Percentiles rank a stretch among this genome's conserved stretches.
Conservation (phyloP, 2,888 invertebrate species). For the Dendrolimus houi region DNA sequence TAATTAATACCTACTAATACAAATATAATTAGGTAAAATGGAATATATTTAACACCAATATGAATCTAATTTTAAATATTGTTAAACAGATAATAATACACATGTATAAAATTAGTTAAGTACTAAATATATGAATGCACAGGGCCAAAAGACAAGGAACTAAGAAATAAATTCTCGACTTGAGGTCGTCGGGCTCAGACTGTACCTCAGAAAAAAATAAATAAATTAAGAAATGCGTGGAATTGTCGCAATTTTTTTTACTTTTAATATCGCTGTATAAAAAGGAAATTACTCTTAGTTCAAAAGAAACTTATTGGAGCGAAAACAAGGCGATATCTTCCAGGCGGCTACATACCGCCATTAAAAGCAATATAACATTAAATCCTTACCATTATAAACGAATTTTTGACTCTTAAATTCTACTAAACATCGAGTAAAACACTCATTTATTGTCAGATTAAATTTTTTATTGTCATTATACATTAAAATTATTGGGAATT, state of each 20-base stretch:
- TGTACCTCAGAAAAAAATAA: background rate
- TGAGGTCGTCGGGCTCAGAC: background rate
- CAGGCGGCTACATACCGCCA: constrained; percentile 17
- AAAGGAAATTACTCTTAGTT: constrained; percentile 1
- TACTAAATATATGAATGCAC: too few relatives aligned
- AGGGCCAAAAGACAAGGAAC: too few relatives aligned
- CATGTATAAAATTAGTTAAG: too few relatives aligned
- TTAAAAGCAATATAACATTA: constrained; percentile 18
- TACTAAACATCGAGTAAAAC: constrained; percentile 50
- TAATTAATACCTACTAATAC: too few relatives aligned
- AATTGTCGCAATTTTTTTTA: background rate
- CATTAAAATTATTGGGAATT: constrained; percentile 46
- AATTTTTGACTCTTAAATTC: constrained; percentile 24
- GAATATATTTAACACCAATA: too few relatives aligned
- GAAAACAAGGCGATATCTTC: constrained; percentile 21
- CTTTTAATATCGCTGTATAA: constrained; percentile 3
- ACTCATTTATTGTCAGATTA: constrained; percentile 47
- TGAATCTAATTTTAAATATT: too few relatives aligned
- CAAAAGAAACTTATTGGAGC: constrained; percentile 18
- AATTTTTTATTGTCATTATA: constrained; percentile 46
- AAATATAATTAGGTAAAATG: too few relatives aligned
- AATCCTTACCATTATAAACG: constrained; percentile 22
- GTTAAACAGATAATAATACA: too few relatives aligned
- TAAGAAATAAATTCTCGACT: too few relatives aligned
- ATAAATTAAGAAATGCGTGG: background rate